Conservation (phyloP, 2,113 vertebrate species). For the Bufo gargarizans region DNA sequence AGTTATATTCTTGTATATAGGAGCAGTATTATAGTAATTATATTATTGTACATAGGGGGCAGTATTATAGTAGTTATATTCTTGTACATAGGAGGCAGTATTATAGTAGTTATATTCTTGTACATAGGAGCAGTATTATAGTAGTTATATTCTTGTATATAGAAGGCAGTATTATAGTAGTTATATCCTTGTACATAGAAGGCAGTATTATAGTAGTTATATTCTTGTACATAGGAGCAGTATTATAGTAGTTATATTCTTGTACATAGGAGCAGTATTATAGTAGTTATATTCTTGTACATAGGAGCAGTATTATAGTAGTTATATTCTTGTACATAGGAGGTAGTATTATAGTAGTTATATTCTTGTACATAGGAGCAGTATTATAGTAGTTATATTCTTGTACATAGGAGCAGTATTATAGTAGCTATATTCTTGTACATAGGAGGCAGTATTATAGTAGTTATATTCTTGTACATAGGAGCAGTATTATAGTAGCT, state of each 20-base stretch:
- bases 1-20: neutral
- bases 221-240: no score
- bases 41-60: neutral
- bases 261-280: no score
- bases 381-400: no score
- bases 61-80: conserved; percentile 3
- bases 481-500: no score
- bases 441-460: conserved; percentile 10
- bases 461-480: conserved; percentile 7
- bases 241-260: no score
- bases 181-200: neutral
- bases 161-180: neutral
- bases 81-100: neutral
- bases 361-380: neutral
- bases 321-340: neutral
- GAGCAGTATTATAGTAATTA: neutral
- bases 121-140: neutral
- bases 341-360: neutral
- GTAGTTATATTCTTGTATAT: neutral
- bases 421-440: no score
- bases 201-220: neutral
- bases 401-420: no score
- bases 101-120: neutral
- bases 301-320: neutral
- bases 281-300: no score